phyloP scores from a whole-genome alignment of 2,888 invertebrate species.

The Eristalinus aeneus region DNA sequence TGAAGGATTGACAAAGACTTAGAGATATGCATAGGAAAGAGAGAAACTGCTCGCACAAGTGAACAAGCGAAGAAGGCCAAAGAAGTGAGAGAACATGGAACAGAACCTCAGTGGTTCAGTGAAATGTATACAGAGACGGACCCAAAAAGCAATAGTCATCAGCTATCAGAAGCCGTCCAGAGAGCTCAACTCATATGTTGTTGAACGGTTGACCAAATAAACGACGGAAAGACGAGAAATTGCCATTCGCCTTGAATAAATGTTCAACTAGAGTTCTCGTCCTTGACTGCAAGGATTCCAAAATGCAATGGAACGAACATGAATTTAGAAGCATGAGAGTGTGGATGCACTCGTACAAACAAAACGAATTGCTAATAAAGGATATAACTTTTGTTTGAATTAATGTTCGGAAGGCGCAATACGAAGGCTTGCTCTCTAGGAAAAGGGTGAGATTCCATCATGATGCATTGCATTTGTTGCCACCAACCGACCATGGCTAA shows the following conservation, averaged over 20 bases:
- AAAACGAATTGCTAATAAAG: constrained; percentile 71
- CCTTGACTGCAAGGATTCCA: constrained; percentile 46
- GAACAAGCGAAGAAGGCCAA: constrained; percentile 2
- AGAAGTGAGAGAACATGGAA: constrained; percentile 9
- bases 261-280: constrained; percentile 58
- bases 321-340: constrained; percentile 9
- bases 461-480: constrained; percentile 64
- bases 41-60: constrained; percentile 8
- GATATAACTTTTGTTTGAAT: constrained; percentile 70
- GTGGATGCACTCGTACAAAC: constrained; percentile 61
- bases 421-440: constrained; percentile 45
- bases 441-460: constrained; percentile 61
- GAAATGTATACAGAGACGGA: background rate
- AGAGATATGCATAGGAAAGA: constrained; percentile 53
- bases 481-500: constrained; percentile 54
- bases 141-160: constrained; percentile 54
- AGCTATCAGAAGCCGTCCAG: constrained; percentile 51
- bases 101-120: background rate
- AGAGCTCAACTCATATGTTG: constrained; percentile 59
- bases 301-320: constrained; percentile 56
- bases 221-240: constrained; percentile 69
- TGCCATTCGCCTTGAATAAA: constrained; percentile 66
- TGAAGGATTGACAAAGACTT: constrained; percentile 77
- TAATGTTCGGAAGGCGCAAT: constrained; percentile 67
- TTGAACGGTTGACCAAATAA: constrained; percentile 68